Evolutionary conservation across 2,888 invertebrate genomes (phyloP), one percentile per base, ranked within the genome.

Genomic region (Drosophila austrosaltans): DNA sequence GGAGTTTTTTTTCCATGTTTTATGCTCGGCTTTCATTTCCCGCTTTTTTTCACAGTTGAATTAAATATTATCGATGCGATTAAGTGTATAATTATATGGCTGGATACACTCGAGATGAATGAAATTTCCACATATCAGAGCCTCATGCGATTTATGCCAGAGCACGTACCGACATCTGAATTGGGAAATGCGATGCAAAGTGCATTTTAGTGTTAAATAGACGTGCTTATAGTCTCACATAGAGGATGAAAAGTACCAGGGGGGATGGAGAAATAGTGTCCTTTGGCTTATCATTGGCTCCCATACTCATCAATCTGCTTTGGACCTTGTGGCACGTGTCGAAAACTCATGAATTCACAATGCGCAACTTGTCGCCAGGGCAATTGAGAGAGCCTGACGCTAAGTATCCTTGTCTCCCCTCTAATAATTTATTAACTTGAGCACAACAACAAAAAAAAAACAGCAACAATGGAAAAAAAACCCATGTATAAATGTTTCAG

Each of bases 341-440:
- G 71, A 79, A 63, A 87, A 64, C 63, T 66, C 85, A 85, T 82
- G 87, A 87, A 83, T 83, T 87, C 71, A 75, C 86, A 85, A 85
- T 82, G 85, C 63, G 59, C 67, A 73, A 76, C 67, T 82, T 85
- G 78, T 82, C 78, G 78, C 58, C 85, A 79, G 48, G 48, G 16
- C 48, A 48, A 48, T 48, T 48, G 48, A 25, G 48, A 25, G 25
- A 48, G 53, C 53, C 53, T 36, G 57, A 36, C 39, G 57, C 20
- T 57, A 20, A 36, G 32, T 36, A 75, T 63, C 63, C 61, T 25
- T 32, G 22, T 66, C 28, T 39, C 57, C 8, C 16, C 10, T 8
- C 6, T 25, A 59, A 39, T 42, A 30, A 58, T 48, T 48, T 48
- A 48, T 48, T 48, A 48, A 25, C 48, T 42, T 58, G 20, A 65